These are phyloP conservation scores for Loriculus beryllinus DNA, from an alignment of 2,797 vertebrate species.

Conservation along the genomic window DNA sequence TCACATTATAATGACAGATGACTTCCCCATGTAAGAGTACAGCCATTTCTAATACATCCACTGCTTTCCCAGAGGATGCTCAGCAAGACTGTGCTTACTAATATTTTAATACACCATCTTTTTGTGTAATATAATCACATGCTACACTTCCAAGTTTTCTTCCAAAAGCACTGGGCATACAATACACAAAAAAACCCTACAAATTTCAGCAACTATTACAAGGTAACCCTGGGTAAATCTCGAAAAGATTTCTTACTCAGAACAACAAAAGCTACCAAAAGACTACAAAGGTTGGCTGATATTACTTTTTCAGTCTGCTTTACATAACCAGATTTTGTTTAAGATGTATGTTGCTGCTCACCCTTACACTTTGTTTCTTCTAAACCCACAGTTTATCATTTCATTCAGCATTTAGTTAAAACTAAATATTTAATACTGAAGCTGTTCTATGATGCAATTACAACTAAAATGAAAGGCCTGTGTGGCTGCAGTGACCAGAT, in stretches of 20 bases:
- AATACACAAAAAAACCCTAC: neutral
- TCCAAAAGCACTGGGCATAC: neutral
- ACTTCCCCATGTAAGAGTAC: neutral
- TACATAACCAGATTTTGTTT: constrained; percentile 28
- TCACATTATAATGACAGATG: neutral
- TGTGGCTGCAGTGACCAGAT: constrained; percentile 88
- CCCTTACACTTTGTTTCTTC: constrained; percentile 53
- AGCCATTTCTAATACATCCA: neutral
- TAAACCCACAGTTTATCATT: constrained; percentile 72
- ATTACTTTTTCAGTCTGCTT: neutral
- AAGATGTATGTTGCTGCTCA: constrained; percentile 51
- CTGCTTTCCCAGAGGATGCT: neutral
- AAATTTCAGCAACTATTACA: constrained; percentile 15
- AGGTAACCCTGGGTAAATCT: constrained; percentile 9
- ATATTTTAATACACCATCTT: neutral
- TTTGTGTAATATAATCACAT: neutral
- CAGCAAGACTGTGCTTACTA: neutral
- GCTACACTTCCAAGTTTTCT: neutral
- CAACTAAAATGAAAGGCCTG: constrained; percentile 90
- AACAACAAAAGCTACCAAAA: neutral
- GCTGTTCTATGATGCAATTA: constrained; percentile 80
- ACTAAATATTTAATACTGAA: constrained; percentile 88
- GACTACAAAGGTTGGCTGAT: constrained; percentile 2
- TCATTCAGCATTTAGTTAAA: constrained; percentile 81
- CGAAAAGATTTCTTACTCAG: neutral